Conservation (phyloP, 2,113 vertebrate species). For the Nibea coibor region DNA sequence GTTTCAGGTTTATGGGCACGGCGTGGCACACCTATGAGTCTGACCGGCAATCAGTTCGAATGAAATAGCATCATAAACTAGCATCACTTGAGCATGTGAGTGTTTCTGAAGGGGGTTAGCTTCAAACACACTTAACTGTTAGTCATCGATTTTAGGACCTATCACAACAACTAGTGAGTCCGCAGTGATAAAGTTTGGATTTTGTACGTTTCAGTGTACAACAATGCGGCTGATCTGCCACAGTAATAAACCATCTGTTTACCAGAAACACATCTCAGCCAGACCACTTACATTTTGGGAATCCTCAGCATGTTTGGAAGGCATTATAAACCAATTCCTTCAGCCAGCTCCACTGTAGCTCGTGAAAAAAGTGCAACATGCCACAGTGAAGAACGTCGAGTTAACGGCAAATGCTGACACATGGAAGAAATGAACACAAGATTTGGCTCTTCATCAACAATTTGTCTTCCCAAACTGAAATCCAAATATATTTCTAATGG, state of each 20-base stretch:
- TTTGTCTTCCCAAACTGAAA: neutral
- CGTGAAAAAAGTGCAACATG: neutral
- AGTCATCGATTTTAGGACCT: neutral
- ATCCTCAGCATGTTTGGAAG: conserved; percentile 19
- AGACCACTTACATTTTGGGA: neutral
- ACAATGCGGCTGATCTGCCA: neutral
- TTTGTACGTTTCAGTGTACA: neutral
- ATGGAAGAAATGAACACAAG: neutral
- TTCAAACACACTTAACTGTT: neutral
- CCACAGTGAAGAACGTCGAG: neutral
- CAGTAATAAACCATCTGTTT: neutral
- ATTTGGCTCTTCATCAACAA: neutral
- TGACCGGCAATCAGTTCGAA: neutral
- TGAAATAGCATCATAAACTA: too few relatives aligned
- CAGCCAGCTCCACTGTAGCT: neutral
- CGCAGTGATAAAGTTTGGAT: neutral
- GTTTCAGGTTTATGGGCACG: neutral
- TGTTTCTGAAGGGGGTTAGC: too few relatives aligned
- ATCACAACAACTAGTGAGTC: neutral
- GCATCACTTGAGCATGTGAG: too few relatives aligned
- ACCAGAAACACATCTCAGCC: neutral
- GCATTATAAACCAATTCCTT: neutral
- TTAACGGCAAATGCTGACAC: neutral
- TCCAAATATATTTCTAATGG: neutral
- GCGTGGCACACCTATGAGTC: neutral